Evolutionary conservation across 2,888 invertebrate species (phyloP).

Genomic region (Drosophila demipolita): DNA sequence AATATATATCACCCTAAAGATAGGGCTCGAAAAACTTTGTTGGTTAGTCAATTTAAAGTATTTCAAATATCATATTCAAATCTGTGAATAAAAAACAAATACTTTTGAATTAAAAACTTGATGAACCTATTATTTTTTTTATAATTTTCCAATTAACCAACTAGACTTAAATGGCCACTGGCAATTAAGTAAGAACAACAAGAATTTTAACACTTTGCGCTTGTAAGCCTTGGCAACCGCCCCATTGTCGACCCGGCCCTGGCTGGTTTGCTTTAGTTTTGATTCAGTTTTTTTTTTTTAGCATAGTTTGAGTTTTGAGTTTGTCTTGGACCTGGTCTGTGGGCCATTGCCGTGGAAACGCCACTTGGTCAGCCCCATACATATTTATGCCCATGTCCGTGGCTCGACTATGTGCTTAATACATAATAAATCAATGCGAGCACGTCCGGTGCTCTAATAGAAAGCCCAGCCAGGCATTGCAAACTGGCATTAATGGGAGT

Average conservation of each 20-base stretch:
- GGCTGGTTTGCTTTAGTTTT: slow-evolving; percentile 40
- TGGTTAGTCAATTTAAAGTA: not conserved
- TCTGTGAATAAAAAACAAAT: not conserved
- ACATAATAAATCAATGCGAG: slow-evolving; percentile 74
- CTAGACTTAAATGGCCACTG: slow-evolving; percentile 16
- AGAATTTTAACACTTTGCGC: slow-evolving; percentile 71
- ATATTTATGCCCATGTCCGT: slow-evolving; percentile 57
- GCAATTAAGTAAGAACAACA: slow-evolving; percentile 31
- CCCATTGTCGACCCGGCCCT: slow-evolving; percentile 61
- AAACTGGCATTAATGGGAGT: slow-evolving; percentile 2
- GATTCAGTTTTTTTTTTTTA: slow-evolving; percentile 22
- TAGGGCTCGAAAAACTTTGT: not conserved
- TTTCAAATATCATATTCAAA: not conserved
- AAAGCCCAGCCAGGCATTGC: slow-evolving; percentile 31
- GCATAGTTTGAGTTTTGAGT: slow-evolving; percentile 39
- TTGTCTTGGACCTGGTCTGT: slow-evolving; percentile 59
- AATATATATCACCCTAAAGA: not conserved
- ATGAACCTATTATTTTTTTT: slow-evolving; percentile 1
- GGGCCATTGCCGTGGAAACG: slow-evolving; percentile 78
- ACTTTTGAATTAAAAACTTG: not conserved
- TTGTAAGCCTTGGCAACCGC: slow-evolving; percentile 65
- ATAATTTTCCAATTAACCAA: slow-evolving; percentile 12
- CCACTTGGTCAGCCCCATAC: slow-evolving; percentile 53
- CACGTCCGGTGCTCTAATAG: slow-evolving; percentile 56
- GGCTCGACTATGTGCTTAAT: slow-evolving; percentile 56